phyloP scores from a whole-genome alignment of 1,140 invertebrate genomes.

The Drosophila mayri region DNA sequence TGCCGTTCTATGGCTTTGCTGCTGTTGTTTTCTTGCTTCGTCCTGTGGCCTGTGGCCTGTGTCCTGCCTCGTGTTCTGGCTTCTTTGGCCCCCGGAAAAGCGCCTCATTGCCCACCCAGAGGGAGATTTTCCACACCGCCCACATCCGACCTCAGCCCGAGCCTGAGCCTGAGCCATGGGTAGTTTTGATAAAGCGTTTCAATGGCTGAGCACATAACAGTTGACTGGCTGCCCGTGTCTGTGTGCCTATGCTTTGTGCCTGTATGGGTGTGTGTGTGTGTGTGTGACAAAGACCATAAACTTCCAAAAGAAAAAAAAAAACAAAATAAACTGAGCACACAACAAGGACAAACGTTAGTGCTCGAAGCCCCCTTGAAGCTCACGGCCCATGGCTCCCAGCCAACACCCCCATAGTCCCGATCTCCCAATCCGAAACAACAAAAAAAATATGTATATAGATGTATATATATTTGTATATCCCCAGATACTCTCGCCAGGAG shows the following conservation, averaged over 20 bases:
- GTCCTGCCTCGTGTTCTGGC: constrained; percentile 3
- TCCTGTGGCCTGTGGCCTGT: constrained; percentile 1
- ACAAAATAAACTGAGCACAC: constrained; percentile 62
- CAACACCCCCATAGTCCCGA: background rate
- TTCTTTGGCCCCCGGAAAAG: constrained; percentile 19
- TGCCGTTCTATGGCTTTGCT: constrained; percentile 51
- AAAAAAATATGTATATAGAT: background rate
- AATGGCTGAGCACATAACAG: constrained; percentile 81
- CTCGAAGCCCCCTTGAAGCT: constrained; percentile 10
- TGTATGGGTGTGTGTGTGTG: constrained; percentile 32
- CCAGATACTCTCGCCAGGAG: background rate
- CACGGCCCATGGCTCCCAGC: constrained; percentile 49
- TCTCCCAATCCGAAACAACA: constrained; percentile 5
- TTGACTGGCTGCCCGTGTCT: constrained; percentile 75
- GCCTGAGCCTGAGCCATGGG: constrained; percentile 52
- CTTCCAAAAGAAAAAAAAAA: constrained; percentile 33
- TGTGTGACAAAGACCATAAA: constrained; percentile 79
- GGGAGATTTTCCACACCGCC: constrained; percentile 15
- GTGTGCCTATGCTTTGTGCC: constrained; percentile 42
- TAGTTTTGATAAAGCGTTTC: constrained; percentile 83
- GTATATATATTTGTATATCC: background rate
- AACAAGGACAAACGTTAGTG: constrained; percentile 65
- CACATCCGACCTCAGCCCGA: background rate
- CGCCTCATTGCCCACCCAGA: background rate
- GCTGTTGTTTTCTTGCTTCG: background rate